Percentiles rank a stretch among this genome's conserved stretches.
Conservation (phyloP, 2,888 invertebrate genomes). For the Mythimna albipuncta region DNA sequence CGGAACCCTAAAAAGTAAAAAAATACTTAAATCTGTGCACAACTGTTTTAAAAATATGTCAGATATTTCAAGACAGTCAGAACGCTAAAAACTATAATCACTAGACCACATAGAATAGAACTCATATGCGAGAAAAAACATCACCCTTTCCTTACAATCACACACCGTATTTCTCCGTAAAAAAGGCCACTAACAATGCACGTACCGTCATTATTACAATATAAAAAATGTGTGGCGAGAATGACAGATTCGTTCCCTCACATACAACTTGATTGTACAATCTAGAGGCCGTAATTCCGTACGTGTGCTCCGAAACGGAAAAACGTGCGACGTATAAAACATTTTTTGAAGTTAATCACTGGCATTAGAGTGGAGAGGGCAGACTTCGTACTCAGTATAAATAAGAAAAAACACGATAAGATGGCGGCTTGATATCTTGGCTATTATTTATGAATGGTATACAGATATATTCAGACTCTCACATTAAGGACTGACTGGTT, state of each 20-base stretch:
- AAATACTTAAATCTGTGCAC: too few relatives aligned
- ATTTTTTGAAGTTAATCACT: conserved; percentile 54
- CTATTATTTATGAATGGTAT: too few relatives aligned
- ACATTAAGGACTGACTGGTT: too few relatives aligned
- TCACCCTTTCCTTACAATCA: neutral
- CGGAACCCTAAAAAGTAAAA: too few relatives aligned
- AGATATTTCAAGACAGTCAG: too few relatives aligned
- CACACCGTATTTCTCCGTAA: neutral
- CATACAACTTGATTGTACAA: conserved; percentile 55
- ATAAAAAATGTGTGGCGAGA: conserved; percentile 39
- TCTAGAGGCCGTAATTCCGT: conserved; percentile 32
- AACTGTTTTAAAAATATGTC: too few relatives aligned
- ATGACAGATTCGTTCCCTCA: conserved; percentile 54
- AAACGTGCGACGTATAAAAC: conserved; percentile 50
- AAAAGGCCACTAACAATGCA: conserved; percentile 30
- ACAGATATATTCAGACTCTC: too few relatives aligned
- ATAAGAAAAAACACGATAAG: neutral
- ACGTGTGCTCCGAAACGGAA: conserved; percentile 44
- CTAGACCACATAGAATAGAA: neutral
- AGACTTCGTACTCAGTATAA: neutral
- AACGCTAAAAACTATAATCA: neutral
- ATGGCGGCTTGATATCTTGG: neutral
- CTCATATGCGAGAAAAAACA: neutral
- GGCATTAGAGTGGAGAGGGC: conserved; percentile 4
- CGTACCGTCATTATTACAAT: conserved; percentile 45